phyloP scores from a whole-genome alignment of 2,113 vertebrate species.

The Microcebus jonahi region DNA sequence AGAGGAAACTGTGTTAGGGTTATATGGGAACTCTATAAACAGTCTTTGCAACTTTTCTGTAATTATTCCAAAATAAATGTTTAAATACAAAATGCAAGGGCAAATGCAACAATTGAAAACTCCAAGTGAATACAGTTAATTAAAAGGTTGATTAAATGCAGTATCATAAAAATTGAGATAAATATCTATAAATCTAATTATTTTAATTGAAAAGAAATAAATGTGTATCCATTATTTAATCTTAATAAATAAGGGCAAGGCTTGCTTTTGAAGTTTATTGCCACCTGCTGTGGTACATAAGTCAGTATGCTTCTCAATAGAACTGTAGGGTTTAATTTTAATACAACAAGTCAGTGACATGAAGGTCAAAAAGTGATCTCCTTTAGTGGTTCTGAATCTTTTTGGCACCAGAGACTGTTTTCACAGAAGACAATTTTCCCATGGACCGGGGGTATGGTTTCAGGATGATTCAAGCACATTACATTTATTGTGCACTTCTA shows the following conservation, averaged over 20 bases:
- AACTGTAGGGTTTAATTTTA: not conserved
- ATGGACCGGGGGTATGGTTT: no score
- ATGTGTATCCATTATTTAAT: not conserved
- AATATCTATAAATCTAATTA: not conserved
- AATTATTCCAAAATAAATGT: not conserved
- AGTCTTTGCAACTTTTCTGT: not conserved
- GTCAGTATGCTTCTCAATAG: not conserved
- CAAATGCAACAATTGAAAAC: not conserved
- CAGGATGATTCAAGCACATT: no score
- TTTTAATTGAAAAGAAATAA: constrained; percentile 21
- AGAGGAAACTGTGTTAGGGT: not conserved
- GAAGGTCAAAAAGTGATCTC: not conserved
- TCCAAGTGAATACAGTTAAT: not conserved
- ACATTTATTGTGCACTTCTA: no score
- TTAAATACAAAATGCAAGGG: not conserved
- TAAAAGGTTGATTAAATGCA: not conserved
- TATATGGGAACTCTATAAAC: not conserved
- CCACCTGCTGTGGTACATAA: not conserved
- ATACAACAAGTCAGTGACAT: not conserved
- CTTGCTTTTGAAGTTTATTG: not conserved
- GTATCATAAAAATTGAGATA: constrained; percentile 26
- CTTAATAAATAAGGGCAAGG: not conserved
- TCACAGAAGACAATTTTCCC: no score
- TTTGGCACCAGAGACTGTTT: no score
- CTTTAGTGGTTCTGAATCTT: not conserved